Evolutionary conservation across 2,113 vertebrate species (phyloP).

Genomic region (Sander vitreus): DNA sequence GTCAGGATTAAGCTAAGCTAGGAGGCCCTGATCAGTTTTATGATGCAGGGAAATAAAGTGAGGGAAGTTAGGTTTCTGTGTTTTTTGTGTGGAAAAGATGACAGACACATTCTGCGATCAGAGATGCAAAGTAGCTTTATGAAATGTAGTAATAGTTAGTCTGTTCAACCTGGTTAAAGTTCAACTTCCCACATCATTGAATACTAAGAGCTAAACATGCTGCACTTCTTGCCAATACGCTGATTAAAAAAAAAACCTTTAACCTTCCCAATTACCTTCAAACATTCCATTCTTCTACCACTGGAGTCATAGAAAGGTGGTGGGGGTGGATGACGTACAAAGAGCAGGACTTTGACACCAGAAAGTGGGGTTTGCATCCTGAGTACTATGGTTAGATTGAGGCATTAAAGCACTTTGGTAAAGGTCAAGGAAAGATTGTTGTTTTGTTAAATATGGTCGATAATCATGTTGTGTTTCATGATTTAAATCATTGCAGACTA

Average conservation of each 20-base stretch:
- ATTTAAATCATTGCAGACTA: conserved; percentile 7
- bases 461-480: background rate
- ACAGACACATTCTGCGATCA: background rate
- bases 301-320: background rate
- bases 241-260: background rate
- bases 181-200: background rate
- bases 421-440: background rate
- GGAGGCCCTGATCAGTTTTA: background rate
- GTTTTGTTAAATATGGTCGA: background rate
- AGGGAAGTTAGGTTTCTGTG: background rate
- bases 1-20: background rate
- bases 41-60: background rate
- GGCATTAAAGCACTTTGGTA: background rate
- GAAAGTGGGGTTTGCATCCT: background rate
- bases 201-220: too few relatives aligned
- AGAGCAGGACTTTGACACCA: background rate
- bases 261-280: background rate
- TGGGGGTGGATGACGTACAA: background rate
- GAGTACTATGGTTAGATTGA: background rate
- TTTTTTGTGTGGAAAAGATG: background rate
- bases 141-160: background rate
- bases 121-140: background rate
- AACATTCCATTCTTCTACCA: background rate
- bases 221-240: background rate
- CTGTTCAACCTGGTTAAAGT: background rate